Evolutionary conservation across 2,113 vertebrate genomes (phyloP), one percentile per base, ranked within the genome.

Genomic region (Ia io): DNA sequence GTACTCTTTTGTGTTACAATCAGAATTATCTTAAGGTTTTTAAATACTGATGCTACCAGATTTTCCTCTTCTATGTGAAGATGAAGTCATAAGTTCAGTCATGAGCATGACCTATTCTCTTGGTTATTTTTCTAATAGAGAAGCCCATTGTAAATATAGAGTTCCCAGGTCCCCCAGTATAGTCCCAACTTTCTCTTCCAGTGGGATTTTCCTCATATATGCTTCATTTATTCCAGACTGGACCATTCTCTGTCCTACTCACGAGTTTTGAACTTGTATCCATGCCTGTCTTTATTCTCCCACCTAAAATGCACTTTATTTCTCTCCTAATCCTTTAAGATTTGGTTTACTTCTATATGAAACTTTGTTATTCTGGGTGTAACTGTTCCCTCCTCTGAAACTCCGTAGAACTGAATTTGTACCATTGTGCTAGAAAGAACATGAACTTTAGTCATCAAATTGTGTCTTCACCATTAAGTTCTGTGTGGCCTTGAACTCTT

Each of bases 1-100:
- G 16, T 86, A 65, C 1, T 61, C 13, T n/a, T 86, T 40, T 84
- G 2, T 93, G 70, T 93, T 85, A 94, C 95, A 91, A 44, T 89
- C 32, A 89, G 9, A 79, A 53, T 89, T 87, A 76, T 61, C 40
- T 67, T 83, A 59, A 10, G 37, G 23, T 44, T 92, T 51, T 92
- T 25, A 78, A 85, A 59, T 90, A 44, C 7, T 86, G 78, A 23
- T 13, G 18, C 30, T 71, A 76, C 16, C 30, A 56, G 22, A 28
- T 14, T 35, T 69, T 37, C 16, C 16, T 67, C 90, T 80, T 51
- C 9, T 37, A 16, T 28, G 35, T 49, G 67, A 84, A 84, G 44
- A 56, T 40, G 65, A 73, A 10, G 8, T 6, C 17, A 20, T 12
- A 70, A 35, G 9, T 4, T 17, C n/a, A 61, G 0, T 82, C 30